Percentiles rank a stretch among this genome's conserved stretches.
phyloP scores from a whole-genome alignment of 2,113 vertebrate species.

The Calyptommatus sinebrachiatus region DNA sequence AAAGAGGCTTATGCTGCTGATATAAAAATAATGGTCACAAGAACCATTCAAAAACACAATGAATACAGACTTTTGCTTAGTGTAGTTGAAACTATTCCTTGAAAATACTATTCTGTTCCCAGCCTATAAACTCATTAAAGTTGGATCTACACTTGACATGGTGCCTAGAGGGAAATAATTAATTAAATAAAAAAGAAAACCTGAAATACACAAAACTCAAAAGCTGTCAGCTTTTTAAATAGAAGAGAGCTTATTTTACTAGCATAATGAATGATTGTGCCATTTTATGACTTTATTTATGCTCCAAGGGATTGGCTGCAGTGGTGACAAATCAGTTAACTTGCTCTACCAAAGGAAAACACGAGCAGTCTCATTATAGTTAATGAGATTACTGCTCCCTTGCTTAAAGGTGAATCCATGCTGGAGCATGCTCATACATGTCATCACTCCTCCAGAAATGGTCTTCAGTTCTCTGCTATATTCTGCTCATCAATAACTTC shows the following conservation, averaged over 20 bases:
- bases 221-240: conserved; percentile 19
- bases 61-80: background rate
- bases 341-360: conserved; percentile 6
- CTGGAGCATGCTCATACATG: background rate
- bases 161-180: background rate
- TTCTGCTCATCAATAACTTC: background rate
- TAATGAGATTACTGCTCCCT: conserved; percentile 25
- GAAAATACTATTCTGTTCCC: background rate
- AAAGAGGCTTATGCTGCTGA: background rate
- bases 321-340: conserved; percentile 17
- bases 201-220: conserved; percentile 1
- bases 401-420: conserved; percentile 17
- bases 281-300: conserved; percentile 21
- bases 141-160: background rate
- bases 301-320: conserved; percentile 1
- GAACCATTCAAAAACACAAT: background rate
- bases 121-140: conserved; percentile 1
- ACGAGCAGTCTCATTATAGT: conserved; percentile 16
- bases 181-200: background rate
- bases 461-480: background rate
- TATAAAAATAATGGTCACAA: background rate
- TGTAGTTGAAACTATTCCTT: background rate
- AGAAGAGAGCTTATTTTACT: conserved; percentile 12
- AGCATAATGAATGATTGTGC: conserved; percentile 15
- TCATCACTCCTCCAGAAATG: background rate